Evolutionary conservation across 2,888 invertebrate species (phyloP).

Genomic region (Parnassius apollo): DNA sequence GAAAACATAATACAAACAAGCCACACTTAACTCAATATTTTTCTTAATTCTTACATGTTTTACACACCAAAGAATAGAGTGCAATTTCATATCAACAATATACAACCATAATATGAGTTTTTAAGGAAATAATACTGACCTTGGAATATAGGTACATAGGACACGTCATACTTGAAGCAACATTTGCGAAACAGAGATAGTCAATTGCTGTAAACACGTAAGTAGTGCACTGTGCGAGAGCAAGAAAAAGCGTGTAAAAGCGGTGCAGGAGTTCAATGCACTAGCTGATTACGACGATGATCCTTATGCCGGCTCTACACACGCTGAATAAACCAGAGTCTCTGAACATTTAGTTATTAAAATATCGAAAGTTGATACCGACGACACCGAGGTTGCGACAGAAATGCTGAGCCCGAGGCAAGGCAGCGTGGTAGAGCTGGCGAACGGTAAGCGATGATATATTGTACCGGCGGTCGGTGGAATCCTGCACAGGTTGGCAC

Average conservation of each 20-base stretch:
- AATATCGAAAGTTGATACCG: neutral
- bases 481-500: slow-evolving; percentile 66
- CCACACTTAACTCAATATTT: too few relatives aligned
- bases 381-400: neutral
- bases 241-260: slow-evolving; percentile 23
- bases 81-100: too few relatives aligned
- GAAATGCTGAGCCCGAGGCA: neutral
- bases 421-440: slow-evolving; percentile 5
- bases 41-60: too few relatives aligned
- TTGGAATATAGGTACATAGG: neutral
- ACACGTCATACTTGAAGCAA: neutral
- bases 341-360: neutral
- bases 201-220: neutral
- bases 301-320: slow-evolving; percentile 26
- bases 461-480: slow-evolving; percentile 24
- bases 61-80: too few relatives aligned
- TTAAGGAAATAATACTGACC: slow-evolving; percentile 12
- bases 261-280: slow-evolving; percentile 29
- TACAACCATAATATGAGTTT: neutral
- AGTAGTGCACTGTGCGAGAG: slow-evolving; percentile 9
- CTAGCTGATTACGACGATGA: slow-evolving; percentile 19
- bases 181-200: neutral
- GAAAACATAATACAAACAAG: too few relatives aligned
- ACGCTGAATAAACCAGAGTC: slow-evolving; percentile 12
- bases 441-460: slow-evolving; percentile 14